Conservation (phyloP, 1,140 invertebrate genomes). For the Leptopilina boulardi region DNA sequence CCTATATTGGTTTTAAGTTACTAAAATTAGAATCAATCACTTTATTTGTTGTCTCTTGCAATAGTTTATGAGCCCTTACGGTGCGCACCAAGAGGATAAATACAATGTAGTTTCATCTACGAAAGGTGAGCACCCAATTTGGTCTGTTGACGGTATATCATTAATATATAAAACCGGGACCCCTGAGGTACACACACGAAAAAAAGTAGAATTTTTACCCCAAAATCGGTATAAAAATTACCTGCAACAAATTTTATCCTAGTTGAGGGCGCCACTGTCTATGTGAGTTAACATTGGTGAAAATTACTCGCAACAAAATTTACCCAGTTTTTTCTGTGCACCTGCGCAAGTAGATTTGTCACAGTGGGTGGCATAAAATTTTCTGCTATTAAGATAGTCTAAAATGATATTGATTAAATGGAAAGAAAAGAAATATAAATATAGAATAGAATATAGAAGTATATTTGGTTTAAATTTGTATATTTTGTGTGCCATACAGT, state of each 20-base stretch:
- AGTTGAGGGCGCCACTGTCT: too few species aligned
- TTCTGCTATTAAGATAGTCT: constrained; percentile 40
- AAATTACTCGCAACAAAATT: too few species aligned
- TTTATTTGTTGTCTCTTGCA: not conserved
- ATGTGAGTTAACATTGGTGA: too few species aligned
- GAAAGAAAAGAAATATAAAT: too few species aligned
- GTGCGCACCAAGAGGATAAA: not conserved
- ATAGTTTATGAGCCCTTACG: not conserved
- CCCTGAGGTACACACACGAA: constrained; percentile 61
- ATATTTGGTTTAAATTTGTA: constrained; percentile 45
- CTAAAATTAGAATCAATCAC: not conserved
- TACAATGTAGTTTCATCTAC: not conserved
- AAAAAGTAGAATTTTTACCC: too few species aligned
- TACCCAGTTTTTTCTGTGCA: too few species aligned
- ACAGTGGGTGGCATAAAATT: constrained; percentile 40
- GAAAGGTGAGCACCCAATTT: not conserved
- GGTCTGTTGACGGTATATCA: constrained; percentile 45
- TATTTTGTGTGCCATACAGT: constrained; percentile 54
- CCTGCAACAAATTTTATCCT: too few species aligned
- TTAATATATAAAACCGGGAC: constrained; percentile 55
- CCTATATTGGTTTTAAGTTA: not conserved
- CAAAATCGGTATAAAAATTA: too few species aligned
- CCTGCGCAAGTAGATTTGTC: constrained; percentile 35
- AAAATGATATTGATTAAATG: constrained; percentile 46
- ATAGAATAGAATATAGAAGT: too few species aligned